Base-by-base conservation (phyloP, 1,140 invertebrate genomes). In the Campodea augens region DNA sequence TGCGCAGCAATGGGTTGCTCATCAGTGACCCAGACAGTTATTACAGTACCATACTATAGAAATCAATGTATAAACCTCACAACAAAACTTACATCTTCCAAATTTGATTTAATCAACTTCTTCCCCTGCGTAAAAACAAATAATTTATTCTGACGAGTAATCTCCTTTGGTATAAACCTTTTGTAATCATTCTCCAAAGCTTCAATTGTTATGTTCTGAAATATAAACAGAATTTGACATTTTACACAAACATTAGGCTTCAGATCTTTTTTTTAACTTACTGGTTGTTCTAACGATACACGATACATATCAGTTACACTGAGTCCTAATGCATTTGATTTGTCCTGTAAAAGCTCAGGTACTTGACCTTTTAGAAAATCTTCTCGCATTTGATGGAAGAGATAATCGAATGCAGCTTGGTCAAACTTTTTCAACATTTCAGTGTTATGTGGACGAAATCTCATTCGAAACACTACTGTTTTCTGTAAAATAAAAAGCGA, bases 251-350 rank as follows among this genome's bases (percentile, higher is more conserved):
- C n/a, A n/a, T n/a, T n/a, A n/a, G n/a, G n/a, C n/a, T n/a, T n/a
- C n/a, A n/a, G n/a, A n/a, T n/a, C n/a, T n/a, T n/a, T n/a, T n/a
- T n/a, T n/a, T n/a, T n/a, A n/a, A n/a, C n/a, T n/a, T n/a, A n/a
- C n/a, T n/a, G n/a, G n/a, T n/a, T n/a, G n/a, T n/a, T n/a, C n/a
- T n/a, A n/a, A n/a, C n/a, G n/a, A n/a, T n/a, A n/a, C n/a, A n/a
- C n/a, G n/a, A 29, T 61, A 66, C 82, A 89, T 89, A 60, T 89
- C 83, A 45, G 77, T 73, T 27, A 87, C 82, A 7, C 80, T 81
- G 27, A 91, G 63, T 1, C 85, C 85, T 38, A 87, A 63, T 0
- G 85, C 63, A 62, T 84, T 75, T 39, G 72, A 62, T 58, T 78
- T 78, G 49, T 80, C 75, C 64, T 78, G 81, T 45, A 72, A 69